phyloP scores from a whole-genome alignment of 2,888 invertebrate species.

The Tinea pellionella region DNA sequence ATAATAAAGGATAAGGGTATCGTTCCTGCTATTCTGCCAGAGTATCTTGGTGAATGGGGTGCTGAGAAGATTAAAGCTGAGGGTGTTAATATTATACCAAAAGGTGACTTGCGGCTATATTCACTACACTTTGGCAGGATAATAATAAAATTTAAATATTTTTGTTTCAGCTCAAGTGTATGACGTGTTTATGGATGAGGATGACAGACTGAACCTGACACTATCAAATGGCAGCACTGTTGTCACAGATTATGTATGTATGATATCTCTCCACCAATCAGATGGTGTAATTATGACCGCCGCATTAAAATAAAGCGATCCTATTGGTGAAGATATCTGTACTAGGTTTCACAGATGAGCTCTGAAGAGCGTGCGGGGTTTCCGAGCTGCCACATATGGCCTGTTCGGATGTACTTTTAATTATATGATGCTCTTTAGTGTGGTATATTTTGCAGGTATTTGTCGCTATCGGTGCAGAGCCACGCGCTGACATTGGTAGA shows the following conservation, averaged over 20 bases:
- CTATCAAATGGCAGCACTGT: conserved; percentile 45
- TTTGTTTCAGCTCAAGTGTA: conserved; percentile 44
- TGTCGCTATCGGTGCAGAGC: conserved; percentile 32
- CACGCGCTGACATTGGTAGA: conserved; percentile 40
- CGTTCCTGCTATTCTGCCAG: conserved; percentile 40
- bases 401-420: too few relatives aligned
- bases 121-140: background rate
- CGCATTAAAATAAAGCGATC: too few relatives aligned
- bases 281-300: too few relatives aligned
- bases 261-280: background rate
- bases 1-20: conserved; percentile 49
- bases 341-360: too few relatives aligned
- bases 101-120: conserved; percentile 26
- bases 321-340: too few relatives aligned
- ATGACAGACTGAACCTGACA: conserved; percentile 43
- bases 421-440: too few relatives aligned
- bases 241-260: conserved; percentile 47
- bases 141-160: too few relatives aligned
- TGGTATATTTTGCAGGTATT: conserved; percentile 24
- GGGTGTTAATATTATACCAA: conserved; percentile 38
- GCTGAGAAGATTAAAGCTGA: conserved; percentile 45
- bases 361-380: too few relatives aligned
- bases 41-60: conserved; percentile 56
- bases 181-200: conserved; percentile 43
- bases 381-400: too few relatives aligned